Evolutionary conservation across 2,113 vertebrate genomes (phyloP), one percentile per base, ranked within the genome.

Genomic region (Corydoras sp.): DNA sequence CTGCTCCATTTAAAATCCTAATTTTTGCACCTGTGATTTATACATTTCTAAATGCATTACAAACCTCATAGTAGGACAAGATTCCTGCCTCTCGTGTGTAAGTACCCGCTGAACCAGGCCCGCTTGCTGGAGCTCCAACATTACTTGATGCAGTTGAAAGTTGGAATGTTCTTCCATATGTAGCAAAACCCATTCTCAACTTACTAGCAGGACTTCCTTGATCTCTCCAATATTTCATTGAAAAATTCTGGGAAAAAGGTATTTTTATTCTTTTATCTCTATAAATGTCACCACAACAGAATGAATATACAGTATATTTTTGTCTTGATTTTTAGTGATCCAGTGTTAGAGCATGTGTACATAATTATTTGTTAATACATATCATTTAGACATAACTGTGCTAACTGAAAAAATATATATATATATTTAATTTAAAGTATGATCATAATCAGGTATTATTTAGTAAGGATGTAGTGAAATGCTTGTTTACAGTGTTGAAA

Each of bases 61-160:
- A 69, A 65, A 93, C 90, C 89, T 92, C 90, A 31, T 88, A 93
- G 76, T 91, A 91, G 58, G 90, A 87, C 86, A 84, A 85, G 63
- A 91, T 80, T 31, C 92, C 91, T 43, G 85, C 59, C 58, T 92
- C 86, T n/a, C 83, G 72, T 48, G 88, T 92, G 75, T 86, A 91
- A 12, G 67, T 32, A 9, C 87, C 90, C 24, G 89, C 82, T 35
- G 82, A 50, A 0, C 74, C 90, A 9, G 86, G 50, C 31, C 89
- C 90, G 8, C 18, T 66, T 0, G 83, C 77, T 30, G 74, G 54
- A 7, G 85, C 84, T 67, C 83, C 80, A 48, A 90, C 4, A 2
- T 78, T 77, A 9, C 65, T 51, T 13, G 55, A 66, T 9, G 69
- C 2, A 30, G 43, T 62, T 2, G 62, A 35, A 62, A 86, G 85